These are phyloP conservation scores for Capreolus pygargus DNA, from an alignment of 2,113 vertebrate genomes.

Conservation along the genomic window DNA sequence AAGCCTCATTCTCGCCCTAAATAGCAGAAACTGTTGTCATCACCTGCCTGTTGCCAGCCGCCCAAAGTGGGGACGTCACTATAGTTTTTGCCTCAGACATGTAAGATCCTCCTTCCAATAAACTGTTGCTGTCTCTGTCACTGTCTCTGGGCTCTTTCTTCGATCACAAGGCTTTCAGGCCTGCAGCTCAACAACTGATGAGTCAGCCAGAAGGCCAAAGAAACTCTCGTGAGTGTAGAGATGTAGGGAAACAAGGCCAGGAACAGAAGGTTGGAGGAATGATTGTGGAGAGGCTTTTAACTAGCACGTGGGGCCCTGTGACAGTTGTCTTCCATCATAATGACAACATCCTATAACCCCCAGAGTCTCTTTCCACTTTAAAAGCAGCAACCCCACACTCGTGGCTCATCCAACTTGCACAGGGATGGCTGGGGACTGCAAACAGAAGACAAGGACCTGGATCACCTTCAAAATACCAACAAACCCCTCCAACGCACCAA, in stretches of 20 bases:
- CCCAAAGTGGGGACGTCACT: neutral
- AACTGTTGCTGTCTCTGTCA: neutral
- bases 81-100: neutral
- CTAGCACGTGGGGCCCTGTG: no score
- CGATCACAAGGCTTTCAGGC: rapidly evolving
- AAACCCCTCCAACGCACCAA: neutral
- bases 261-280: neutral
- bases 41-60: rapidly evolving
- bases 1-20: neutral
- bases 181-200: neutral
- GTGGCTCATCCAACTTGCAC: neutral
- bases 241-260: neutral
- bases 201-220: neutral
- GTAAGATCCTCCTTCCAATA: no score
- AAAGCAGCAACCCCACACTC: neutral
- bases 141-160: neutral
- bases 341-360: neutral
- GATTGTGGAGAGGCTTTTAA: neutral
- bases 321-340: neutral
- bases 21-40: neutral
- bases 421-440: neutral
- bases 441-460: neutral
- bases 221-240: neutral
- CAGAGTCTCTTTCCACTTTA: neutral
- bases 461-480: neutral